These are phyloP conservation scores for Saccopteryx bilineata DNA, from an alignment of 2,113 vertebrate genomes.

Conservation along the genomic window DNA sequence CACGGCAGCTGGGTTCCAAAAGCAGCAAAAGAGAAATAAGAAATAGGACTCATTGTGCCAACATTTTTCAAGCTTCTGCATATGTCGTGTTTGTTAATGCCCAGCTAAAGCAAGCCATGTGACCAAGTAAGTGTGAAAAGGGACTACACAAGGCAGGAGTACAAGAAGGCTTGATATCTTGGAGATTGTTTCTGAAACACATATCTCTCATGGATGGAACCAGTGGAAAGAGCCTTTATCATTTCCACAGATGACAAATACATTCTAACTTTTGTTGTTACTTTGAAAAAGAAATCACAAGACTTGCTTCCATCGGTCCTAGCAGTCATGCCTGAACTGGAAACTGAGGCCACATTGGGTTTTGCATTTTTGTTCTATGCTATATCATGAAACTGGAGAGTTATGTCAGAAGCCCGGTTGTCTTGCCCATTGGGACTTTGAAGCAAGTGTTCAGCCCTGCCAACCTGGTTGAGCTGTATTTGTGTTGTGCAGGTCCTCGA, in stretches of 20 bases:
- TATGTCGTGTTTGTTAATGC: neutral
- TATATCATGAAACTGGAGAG: neutral
- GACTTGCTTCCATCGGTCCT: neutral
- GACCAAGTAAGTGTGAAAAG: neutral
- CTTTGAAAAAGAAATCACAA: constrained; percentile 52
- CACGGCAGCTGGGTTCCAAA: neutral
- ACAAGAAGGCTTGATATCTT: neutral
- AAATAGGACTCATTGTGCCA: neutral
- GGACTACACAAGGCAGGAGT: neutral
- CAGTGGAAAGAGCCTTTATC: neutral
- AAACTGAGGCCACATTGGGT: neutral
- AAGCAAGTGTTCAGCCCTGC: neutral
- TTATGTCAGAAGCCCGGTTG: neutral
- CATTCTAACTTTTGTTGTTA: neutral
- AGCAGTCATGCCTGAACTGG: neutral
- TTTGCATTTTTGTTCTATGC: neutral
- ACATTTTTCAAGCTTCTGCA: neutral
- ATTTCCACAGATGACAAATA: neutral
- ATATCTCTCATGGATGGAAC: neutral
- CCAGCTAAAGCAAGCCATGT: neutral
- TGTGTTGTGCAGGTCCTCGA: constrained; percentile 92
- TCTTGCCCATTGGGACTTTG: neutral
- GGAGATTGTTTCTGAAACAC: neutral
- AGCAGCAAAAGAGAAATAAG: neutral
- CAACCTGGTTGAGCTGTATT: neutral